Percentiles rank a stretch among this genome's conserved stretches.
Conservation (phyloP, 1,140 invertebrate genomes). For the Formica selysi region DNA sequence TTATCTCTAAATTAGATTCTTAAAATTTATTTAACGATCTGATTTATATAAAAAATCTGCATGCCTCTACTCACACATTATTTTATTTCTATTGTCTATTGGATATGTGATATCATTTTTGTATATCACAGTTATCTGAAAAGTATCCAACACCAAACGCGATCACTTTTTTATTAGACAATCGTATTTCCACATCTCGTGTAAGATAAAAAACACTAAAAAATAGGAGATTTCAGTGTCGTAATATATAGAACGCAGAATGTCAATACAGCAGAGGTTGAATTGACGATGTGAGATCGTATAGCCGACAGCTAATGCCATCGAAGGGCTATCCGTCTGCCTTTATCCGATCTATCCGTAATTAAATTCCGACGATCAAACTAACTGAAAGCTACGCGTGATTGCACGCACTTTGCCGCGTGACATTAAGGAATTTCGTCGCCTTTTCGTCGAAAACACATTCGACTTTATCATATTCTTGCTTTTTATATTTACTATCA, state of each 20-base stretch:
- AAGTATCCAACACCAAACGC: not conserved
- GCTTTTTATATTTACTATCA: not conserved
- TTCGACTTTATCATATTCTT: slow-evolving; percentile 6
- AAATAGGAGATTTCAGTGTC: slow-evolving; percentile 24
- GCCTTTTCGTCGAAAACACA: slow-evolving; percentile 35
- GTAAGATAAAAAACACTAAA: slow-evolving; percentile 14
- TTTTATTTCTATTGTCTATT: not conserved
- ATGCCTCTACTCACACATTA: not conserved
- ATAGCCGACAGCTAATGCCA: slow-evolving; percentile 47
- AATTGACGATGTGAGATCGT: slow-evolving; percentile 48
- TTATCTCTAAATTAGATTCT: not conserved
- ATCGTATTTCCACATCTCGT: not conserved
- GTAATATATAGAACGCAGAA: not conserved
- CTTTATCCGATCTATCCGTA: slow-evolving; percentile 50
- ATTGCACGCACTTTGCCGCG: slow-evolving; percentile 51
- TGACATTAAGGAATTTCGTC: slow-evolving; percentile 61
- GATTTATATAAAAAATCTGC: not conserved
- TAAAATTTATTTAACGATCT: not conserved
- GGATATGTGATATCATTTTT: not conserved
- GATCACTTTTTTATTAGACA: slow-evolving; percentile 1
- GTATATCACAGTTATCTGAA: not conserved
- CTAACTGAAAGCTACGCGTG: slow-evolving; percentile 51
- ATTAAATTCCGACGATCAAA: slow-evolving; percentile 69
- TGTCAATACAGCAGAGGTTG: slow-evolving; percentile 15
- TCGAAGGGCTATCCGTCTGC: slow-evolving; percentile 33